Evolutionary conservation across 2,113 vertebrate genomes (phyloP).

Genomic region (Regulus satrapa): DNA sequence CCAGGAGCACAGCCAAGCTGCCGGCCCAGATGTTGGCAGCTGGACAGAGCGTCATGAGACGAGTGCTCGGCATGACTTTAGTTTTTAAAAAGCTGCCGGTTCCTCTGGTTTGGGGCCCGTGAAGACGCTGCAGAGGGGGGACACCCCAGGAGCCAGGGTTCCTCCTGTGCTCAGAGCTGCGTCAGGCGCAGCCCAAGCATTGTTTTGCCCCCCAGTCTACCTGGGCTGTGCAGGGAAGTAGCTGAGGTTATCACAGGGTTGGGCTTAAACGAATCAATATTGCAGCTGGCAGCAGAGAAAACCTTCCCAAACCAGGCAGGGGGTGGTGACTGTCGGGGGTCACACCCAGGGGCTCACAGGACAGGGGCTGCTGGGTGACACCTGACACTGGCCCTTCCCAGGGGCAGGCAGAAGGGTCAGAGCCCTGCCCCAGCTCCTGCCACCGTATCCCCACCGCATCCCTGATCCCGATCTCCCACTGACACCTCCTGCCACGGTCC

Average conservation of each 20-base stretch:
- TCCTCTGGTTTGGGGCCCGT: background rate
- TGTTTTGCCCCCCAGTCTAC: background rate
- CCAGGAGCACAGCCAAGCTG: conserved; percentile 38
- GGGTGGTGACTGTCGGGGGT: rapidly evolving
- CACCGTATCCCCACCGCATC: rapidly evolving
- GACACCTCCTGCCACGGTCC: background rate
- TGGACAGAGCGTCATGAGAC: conserved; percentile 32
- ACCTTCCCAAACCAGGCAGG: background rate
- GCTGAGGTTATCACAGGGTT: background rate
- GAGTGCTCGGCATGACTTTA: background rate
- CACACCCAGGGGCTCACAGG: background rate
- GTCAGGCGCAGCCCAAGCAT: rapidly evolving
- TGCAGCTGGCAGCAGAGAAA: background rate
- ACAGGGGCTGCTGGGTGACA: background rate
- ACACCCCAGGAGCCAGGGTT: background rate
- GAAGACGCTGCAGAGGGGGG: background rate
- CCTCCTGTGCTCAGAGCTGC: background rate
- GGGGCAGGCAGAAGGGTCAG: background rate
- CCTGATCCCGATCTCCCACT: background rate
- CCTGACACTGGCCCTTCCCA: background rate
- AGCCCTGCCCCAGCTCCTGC: rapidly evolving
- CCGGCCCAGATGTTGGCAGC: conserved; percentile 60
- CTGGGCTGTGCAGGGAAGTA: background rate
- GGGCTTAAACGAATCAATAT: background rate
- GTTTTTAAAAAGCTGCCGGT: conserved; percentile 31